phyloP scores from a whole-genome alignment of 2,888 invertebrate species.

The Drosophila imparisetae region DNA sequence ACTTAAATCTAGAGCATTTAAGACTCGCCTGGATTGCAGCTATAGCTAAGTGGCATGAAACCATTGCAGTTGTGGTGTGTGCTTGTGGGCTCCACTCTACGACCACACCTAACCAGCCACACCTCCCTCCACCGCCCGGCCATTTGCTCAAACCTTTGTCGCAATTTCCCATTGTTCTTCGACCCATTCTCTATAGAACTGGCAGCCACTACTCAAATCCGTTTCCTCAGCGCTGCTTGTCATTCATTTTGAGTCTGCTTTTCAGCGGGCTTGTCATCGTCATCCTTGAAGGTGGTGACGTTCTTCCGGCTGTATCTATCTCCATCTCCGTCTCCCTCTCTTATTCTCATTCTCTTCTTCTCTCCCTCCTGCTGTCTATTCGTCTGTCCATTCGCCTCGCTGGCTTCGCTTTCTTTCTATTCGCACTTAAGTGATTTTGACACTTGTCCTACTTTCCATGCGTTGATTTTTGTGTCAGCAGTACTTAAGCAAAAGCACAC shows the following conservation, averaged over 20 bases:
- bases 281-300: slow-evolving; percentile 60
- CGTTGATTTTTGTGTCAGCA: slow-evolving; percentile 79
- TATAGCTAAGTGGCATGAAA: slow-evolving; percentile 68
- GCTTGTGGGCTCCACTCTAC: background rate
- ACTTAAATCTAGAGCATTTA: slow-evolving; percentile 38
- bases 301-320: slow-evolving; percentile 12
- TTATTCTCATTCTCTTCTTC: slow-evolving; percentile 13
- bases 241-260: slow-evolving; percentile 49
- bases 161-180: slow-evolving; percentile 57
- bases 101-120: background rate
- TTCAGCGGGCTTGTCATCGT: slow-evolving; percentile 39
- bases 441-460: slow-evolving; percentile 79
- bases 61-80: slow-evolving; percentile 4
- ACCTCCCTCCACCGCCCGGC: background rate
- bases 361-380: slow-evolving; percentile 17
- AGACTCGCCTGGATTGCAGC: slow-evolving; percentile 40
- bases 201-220: slow-evolving; percentile 70
- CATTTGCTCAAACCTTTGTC: slow-evolving; percentile 18
- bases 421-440: slow-evolving; percentile 80
- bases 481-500: slow-evolving; percentile 36
- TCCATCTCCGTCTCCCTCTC: slow-evolving; percentile 17
- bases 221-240: slow-evolving; percentile 61
- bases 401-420: slow-evolving; percentile 68
- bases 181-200: slow-evolving; percentile 24
- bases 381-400: slow-evolving; percentile 38